These are phyloP conservation scores for Chionomys nivalis DNA, from an alignment of 2,113 vertebrate species.

Conservation along the genomic window DNA sequence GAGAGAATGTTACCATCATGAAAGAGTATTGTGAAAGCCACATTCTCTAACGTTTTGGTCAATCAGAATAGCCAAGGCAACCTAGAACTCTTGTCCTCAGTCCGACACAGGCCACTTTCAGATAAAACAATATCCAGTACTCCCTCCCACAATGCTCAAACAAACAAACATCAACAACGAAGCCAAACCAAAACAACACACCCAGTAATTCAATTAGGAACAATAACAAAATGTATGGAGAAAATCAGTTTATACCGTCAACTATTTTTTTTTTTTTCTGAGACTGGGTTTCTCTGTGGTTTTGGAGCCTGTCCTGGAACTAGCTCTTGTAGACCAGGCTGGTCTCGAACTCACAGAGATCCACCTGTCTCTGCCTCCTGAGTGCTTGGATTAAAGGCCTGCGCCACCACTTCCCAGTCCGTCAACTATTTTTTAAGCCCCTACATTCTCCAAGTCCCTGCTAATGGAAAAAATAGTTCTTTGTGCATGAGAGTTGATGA, in stretches of 20 bases:
- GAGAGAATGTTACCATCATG: neutral
- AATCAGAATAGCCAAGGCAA: neutral
- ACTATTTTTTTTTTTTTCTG: neutral
- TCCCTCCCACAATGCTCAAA: neutral
- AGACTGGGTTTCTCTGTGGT: too few relatives aligned
- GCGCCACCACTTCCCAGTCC: too few relatives aligned
- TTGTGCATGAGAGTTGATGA: conserved; percentile 12
- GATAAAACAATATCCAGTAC: neutral
- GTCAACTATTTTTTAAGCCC: neutral
- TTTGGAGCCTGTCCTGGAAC: too few relatives aligned
- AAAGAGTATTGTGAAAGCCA: neutral
- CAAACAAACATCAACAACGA: neutral
- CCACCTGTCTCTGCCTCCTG: too few relatives aligned
- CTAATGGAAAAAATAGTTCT: conserved; percentile 63
- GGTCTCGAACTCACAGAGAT: too few relatives aligned
- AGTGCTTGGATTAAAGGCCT: too few relatives aligned
- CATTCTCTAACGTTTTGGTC: neutral
- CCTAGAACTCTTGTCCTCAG: neutral
- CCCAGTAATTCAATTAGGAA: neutral
- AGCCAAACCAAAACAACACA: neutral
- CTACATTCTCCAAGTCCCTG: conserved; percentile 45
- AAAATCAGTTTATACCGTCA: neutral
- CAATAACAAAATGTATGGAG: neutral
- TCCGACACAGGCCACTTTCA: neutral
- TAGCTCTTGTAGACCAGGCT: too few relatives aligned